A percentile compares a stretch with the other conserved stretches of the same genome.
These are phyloP conservation scores for Callionymus lyra DNA, from an alignment of 2,113 vertebrate species.

Conservation along the genomic window DNA sequence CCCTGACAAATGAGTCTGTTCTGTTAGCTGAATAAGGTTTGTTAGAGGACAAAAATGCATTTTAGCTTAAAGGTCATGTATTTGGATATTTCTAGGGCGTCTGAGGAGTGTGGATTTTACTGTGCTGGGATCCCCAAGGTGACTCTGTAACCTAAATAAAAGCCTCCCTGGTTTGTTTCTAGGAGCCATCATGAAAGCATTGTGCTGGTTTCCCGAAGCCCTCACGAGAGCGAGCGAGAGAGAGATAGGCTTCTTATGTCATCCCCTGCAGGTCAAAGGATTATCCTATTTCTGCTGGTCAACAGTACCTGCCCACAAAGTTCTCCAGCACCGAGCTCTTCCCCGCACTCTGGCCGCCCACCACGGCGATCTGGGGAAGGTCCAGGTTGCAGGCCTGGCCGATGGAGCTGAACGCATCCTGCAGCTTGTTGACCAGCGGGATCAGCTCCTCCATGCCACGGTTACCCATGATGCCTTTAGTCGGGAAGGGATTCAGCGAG, in stretches of 20 bases:
- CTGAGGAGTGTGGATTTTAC: conserved; percentile 16
- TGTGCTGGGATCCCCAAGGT: conserved; percentile 31
- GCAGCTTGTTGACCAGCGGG: conserved; percentile 85
- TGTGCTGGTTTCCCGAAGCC: conserved; percentile 4
- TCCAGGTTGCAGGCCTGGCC: conserved; percentile 84
- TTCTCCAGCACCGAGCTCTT: conserved; percentile 89
- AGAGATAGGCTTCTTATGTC: conserved; percentile 46
- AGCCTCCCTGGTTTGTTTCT: conserved; percentile 2
- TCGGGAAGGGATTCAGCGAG: conserved; percentile 30
- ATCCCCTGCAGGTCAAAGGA: conserved; percentile 46
- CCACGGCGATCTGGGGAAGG: conserved; percentile 84
- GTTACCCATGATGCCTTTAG: conserved; percentile 66
- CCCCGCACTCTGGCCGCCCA: conserved; percentile 84
- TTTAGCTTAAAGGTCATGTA: too few relatives aligned
- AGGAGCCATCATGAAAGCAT: conserved; percentile 9
- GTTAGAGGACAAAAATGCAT: too few relatives aligned
- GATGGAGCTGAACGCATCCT: conserved; percentile 87
- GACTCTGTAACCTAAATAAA: conserved; percentile 48
- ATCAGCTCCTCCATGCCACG: conserved; percentile 89
- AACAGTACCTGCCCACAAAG: conserved; percentile 77
- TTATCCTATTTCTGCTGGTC: conserved; percentile 53
- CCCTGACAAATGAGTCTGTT: too few relatives aligned
- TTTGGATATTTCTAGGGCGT: conserved; percentile 21
- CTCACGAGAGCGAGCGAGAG: conserved; percentile 16
- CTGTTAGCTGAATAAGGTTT: too few relatives aligned